Percentiles rank a stretch among this genome's conserved stretches.
phyloP scores from a whole-genome alignment of 2,113 vertebrate species.

The Tretioscincus oriximinensis region DNA sequence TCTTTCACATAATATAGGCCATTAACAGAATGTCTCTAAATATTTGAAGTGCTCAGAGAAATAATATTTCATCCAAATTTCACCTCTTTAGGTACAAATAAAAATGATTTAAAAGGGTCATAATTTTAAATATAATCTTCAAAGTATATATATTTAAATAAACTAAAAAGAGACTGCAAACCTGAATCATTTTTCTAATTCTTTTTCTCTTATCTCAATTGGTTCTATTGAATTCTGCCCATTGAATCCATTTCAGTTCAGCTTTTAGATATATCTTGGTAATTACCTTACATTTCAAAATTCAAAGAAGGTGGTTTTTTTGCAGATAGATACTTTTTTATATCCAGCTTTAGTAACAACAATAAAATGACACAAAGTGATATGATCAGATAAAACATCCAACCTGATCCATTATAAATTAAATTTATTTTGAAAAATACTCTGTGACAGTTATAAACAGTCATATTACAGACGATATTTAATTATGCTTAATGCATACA shows the following conservation, averaged over 20 bases:
- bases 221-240: conserved; percentile 46
- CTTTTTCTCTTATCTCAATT: conserved; percentile 60
- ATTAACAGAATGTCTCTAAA: conserved; percentile 41
- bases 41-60: conserved; percentile 52
- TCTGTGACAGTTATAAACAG: no score
- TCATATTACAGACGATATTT: conserved; percentile 31
- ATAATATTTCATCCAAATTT: conserved; percentile 11
- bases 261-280: conserved; percentile 53
- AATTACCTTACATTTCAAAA: conserved; percentile 66
- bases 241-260: conserved; percentile 56
- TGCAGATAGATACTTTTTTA: conserved; percentile 57
- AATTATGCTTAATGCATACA: conserved; percentile 36
- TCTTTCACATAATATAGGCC: conserved; percentile 41
- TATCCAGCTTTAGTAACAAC: conserved; percentile 49
- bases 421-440: conserved; percentile 25
- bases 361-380: conserved; percentile 44
- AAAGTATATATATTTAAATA: conserved; percentile 53
- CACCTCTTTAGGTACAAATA: conserved; percentile 45
- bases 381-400: conserved; percentile 44
- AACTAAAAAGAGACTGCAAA: conserved; percentile 54
- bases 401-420: conserved; percentile 22
- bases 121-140: conserved; percentile 38
- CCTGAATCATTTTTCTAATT: conserved; percentile 30
- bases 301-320: conserved; percentile 60
- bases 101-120: conserved; percentile 50